Base-by-base conservation (phyloP, 1,140 invertebrate species). In the Trachymyrmex septentrionalis region DNA sequence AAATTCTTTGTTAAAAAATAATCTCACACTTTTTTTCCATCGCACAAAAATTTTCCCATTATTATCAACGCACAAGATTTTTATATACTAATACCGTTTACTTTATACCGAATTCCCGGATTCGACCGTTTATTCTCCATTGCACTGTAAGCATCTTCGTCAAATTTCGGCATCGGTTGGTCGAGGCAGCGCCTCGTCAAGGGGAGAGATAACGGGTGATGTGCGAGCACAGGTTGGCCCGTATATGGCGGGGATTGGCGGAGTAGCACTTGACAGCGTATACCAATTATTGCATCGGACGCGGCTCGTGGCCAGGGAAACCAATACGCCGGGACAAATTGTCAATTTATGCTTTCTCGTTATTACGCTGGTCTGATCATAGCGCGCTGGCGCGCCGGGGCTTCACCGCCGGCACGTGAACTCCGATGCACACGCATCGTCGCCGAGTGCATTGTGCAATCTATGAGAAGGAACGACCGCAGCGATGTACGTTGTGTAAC, bases 281-380 rank as follows among this genome's bases (percentile, higher is more conserved):
- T 82, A 88, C 87, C 93, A 93, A 93, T 93, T 93, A 93, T 93
- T 92, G 89, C 90, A 76, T 90, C 88, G 75, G 81, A 92, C 86
- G 81, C 87, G 86, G 85, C 85, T 69, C 86, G 76, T 76, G 76
- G 78, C 86, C 77, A 80, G 50, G 44, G 78, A 86, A 87, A 86
- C 85, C 92, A 88, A 93, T 92, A 88, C 89, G 77, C 88, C 87
- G 89, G 90, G 91, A 91, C 91, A 93, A 94, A 93, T 93, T 92
- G 92, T 94, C 92, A 93, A 94, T 94, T 93, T 93, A 92, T 94
- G 92, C 93, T 89, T 90, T 92, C 91, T 92, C 92, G 92, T 94
- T 93, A 94, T 92, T 93, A 93, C 93, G 91, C 91, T 82, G 75
- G 85, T 66, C 88, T 91, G 92, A 92, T 94, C 92, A 93, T 89